A percentile compares a stretch with the other conserved stretches of the same genome.
phyloP scores from a whole-genome alignment of 2,888 invertebrate genomes.

The Fragum sueziense region DNA sequence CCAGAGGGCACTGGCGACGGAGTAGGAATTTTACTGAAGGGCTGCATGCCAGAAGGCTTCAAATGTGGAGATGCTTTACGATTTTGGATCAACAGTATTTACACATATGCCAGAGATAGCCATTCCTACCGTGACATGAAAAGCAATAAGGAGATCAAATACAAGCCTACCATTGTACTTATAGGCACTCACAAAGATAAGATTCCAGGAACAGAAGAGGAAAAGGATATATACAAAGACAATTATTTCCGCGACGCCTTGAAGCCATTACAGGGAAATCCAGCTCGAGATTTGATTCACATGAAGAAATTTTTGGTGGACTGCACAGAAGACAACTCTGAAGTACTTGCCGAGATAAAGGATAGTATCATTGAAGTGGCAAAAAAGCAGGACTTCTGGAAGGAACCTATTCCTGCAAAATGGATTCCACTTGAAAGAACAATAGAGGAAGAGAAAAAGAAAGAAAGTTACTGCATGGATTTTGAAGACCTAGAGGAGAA shows the following conservation, averaged over 20 bases:
- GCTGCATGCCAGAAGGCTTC: conserved; percentile 24
- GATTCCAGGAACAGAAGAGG: conserved; percentile 2
- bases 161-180: conserved; percentile 41
- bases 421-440: conserved; percentile 52
- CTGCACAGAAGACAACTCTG: neutral
- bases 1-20: neutral
- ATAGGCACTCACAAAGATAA: conserved; percentile 52
- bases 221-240: conserved; percentile 44
- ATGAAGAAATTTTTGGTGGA: neutral
- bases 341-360: conserved; percentile 18
- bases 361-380: conserved; percentile 31
- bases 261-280: conserved; percentile 15
- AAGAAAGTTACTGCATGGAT: conserved; percentile 33
- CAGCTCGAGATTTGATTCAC: neutral
- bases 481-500: conserved; percentile 23
- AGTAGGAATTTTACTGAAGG: neutral
- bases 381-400: conserved; percentile 36
- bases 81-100: conserved; percentile 54
- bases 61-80: conserved; percentile 52
- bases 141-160: neutral
- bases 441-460: conserved; percentile 27
- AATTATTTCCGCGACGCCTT: conserved; percentile 46
- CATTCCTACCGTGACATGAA: neutral
- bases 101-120: conserved; percentile 38
- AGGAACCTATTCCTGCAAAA: conserved; percentile 41